Base-by-base conservation (phyloP, 2,113 vertebrate genomes). In the Ranitomeya imitator region DNA sequence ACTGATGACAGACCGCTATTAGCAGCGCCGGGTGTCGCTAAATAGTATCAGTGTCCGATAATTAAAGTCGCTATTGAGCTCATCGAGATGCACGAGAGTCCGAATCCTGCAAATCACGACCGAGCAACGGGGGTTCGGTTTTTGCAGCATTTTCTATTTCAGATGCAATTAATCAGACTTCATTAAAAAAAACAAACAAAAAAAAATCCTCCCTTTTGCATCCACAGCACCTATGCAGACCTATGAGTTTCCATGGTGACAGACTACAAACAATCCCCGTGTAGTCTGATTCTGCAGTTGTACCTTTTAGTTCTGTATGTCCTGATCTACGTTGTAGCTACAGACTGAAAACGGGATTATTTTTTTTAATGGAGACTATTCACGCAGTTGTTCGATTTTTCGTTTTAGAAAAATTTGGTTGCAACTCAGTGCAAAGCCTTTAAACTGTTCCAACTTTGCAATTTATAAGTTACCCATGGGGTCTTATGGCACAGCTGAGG, bases 51-150 rank as follows among this genome's bases (percentile, higher is more conserved):
- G 60, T 79, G 74, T 63, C 51, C 4, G n/a, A 63, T 86, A 67
- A 86, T 86, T 86, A 86, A 79, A 79, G 45, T 26, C 55, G 85
- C 85, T 86, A 86, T 79, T 74, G 21, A 31, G 69, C 71, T 77
- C 85, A 67, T 63, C 76, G 16, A 13, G 37, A 79, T 67, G 85
- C 79, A 61, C 67, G 60, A 86, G 54, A 54, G 74, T 67, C 19
- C 18, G 18, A 14, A 51, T 77, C 74, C 57, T 65, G 85, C 74
- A 54, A 67, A 86, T 77, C 55, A 86, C n/a, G 37, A 26, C 16
- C 18, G 52, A 77, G 18, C 57, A 65, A 16, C 21, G 55, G 21
- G 37, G 71, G 18, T 77, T 63, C 51, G 73, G 31, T 9, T 61
- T 45, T 31, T 31, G 26, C 26, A 31, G 26, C 26, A 31, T 31